Percentiles rank a stretch among this genome's conserved stretches.
phyloP scores from a whole-genome alignment of 2,113 vertebrate genomes.

The Mirounga angustirostris region DNA sequence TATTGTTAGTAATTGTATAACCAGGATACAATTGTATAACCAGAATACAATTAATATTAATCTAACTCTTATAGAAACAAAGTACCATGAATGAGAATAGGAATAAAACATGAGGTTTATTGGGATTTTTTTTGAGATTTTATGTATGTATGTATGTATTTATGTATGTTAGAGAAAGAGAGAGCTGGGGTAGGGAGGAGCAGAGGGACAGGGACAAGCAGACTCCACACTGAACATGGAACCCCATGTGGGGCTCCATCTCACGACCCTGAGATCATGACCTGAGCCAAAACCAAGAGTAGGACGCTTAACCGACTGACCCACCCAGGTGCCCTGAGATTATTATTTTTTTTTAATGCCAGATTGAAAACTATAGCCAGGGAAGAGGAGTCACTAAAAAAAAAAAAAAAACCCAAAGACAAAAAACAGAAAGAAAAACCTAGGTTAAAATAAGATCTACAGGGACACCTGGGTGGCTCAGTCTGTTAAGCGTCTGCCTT shows the following conservation, averaged over 20 bases:
- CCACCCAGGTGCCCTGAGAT: neutral
- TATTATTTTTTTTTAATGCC: neutral
- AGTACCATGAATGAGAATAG: neutral
- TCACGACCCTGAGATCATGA: neutral
- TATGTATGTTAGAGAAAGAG: too few species aligned
- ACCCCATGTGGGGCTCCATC: neutral
- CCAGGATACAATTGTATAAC: neutral
- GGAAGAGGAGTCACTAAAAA: neutral
- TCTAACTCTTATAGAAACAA: neutral
- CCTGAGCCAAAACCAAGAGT: neutral
- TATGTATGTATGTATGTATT: neutral
- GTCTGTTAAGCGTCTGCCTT: neutral
- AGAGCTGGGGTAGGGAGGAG: neutral
- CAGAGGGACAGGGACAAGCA: neutral
- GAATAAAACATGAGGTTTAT: neutral
- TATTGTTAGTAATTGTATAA: neutral
- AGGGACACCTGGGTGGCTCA: neutral
- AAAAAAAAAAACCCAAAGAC: neutral
- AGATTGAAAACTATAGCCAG: neutral
- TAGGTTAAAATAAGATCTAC: neutral
- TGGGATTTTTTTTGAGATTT: neutral
- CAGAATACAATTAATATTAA: neutral
- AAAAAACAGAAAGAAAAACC: neutral
- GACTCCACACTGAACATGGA: neutral
- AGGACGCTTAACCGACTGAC: neutral